Base-by-base conservation (phyloP, 1,140 invertebrate genomes). In the Eueides isabella region DNA sequence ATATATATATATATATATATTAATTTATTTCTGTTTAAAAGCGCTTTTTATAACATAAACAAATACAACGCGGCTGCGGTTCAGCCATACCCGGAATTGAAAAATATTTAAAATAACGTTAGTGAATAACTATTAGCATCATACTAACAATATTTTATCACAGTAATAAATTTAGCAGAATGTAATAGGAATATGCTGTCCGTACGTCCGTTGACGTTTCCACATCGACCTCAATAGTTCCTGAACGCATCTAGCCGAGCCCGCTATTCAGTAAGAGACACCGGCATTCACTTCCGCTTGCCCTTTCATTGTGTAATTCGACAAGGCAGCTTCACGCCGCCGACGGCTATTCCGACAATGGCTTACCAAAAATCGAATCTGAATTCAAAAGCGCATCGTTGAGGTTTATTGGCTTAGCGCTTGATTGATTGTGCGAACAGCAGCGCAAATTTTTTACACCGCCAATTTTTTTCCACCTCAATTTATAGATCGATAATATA, bases 351-450 rank as follows among this genome's bases (percentile, higher is more conserved):
- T 19, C 61, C 84, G 78, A 91, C 88, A 92, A 92, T 89, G 75
- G 84, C 74, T 79, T 84, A 81, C 85, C 86, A 90, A 90, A 91
- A 90, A 88, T 92, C 89, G 83, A 85, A 92, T 89, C 85, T 67
- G 80, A 81, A 89, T 91, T 91, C 85, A 93, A 92, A 93, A 92
- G 90, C 85, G 85, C 90, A 93, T 92, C 91, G 90, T 90, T 93
- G 91, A 93, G 91, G 91, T 93, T 93, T 93, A 93, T 93, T 93
- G 91, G 91, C 90, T 93, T 92, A 93, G 90, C 87, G 89, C 85
- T 90, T 92, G 91, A 93, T 93, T 91, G 91, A 93, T 93, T 92
- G 91, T 91, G 90, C 91, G 90, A 91, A 90, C 82, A 69, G 71
- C 78, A 79, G 79, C 80, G 83, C 85, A 62, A 44, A 83, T 82